These are phyloP conservation scores for Xiphydria camelus DNA, from an alignment of 2,888 invertebrate species.

Conservation along the genomic window DNA sequence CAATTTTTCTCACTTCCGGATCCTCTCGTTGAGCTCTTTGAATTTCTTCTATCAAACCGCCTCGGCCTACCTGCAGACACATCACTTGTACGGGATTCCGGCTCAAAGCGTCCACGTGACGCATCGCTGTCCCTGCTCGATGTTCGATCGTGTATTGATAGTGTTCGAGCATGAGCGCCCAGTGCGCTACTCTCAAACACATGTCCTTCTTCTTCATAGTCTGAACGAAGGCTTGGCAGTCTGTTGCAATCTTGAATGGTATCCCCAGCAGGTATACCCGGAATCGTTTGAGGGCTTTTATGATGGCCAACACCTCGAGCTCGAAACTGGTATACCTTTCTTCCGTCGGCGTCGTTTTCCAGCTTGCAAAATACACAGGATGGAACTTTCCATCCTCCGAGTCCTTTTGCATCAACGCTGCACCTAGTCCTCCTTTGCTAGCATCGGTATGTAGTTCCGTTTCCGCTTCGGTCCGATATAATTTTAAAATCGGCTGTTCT, in stretches of 20 bases:
- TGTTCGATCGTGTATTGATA: too few relatives aligned
- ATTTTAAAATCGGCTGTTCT: too few relatives aligned
- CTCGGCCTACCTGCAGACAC: too few relatives aligned
- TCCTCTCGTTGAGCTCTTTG: too few relatives aligned
- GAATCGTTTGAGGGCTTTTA: conserved; percentile 17
- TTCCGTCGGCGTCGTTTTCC: conserved; percentile 32
- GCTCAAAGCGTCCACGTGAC: background rate
- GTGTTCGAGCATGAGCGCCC: too few relatives aligned
- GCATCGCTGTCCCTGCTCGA: background rate
- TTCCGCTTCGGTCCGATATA: too few relatives aligned
- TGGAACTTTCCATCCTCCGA: conserved; percentile 10
- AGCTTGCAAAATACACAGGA: conserved; percentile 29
- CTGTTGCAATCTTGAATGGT: conserved; percentile 27
- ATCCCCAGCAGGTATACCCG: conserved; percentile 22
- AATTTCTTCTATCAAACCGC: too few relatives aligned
- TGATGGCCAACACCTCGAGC: conserved; percentile 35
- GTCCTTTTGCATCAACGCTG: conserved; percentile 25
- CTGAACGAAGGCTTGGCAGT: too few relatives aligned
- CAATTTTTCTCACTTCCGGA: too few relatives aligned
- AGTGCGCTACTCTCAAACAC: too few relatives aligned
- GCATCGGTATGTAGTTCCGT: conserved; percentile 26
- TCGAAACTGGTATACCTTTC: conserved; percentile 29
- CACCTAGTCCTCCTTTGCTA: conserved; percentile 18
- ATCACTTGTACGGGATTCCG: background rate
- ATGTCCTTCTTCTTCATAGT: too few relatives aligned